Evolutionary conservation across 2,797 vertebrate genomes (phyloP).

Genomic region (Lophotriccus pileatus): DNA sequence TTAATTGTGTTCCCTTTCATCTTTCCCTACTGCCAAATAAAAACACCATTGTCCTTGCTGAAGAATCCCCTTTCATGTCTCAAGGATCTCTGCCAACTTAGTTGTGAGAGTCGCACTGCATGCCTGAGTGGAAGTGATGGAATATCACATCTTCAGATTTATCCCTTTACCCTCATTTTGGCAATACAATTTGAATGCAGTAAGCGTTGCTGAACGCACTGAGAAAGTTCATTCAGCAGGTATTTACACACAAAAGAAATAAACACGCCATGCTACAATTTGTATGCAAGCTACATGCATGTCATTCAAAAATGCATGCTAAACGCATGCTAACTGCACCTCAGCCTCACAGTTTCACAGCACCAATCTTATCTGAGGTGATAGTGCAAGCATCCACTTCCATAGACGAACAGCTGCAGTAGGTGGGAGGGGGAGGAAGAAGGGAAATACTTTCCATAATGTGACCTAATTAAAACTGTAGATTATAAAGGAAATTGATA

Average conservation of each 20-base stretch:
- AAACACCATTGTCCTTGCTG: slow-evolving; percentile 73
- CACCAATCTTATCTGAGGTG: slow-evolving; percentile 43
- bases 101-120: slow-evolving; percentile 72
- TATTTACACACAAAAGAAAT: background rate
- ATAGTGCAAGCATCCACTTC: slow-evolving; percentile 56
- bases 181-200: slow-evolving; percentile 55
- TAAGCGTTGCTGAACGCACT: slow-evolving; percentile 16
- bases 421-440: background rate
- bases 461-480: slow-evolving; percentile 63
- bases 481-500: slow-evolving; percentile 54
- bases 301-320: slow-evolving; percentile 14
- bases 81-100: slow-evolving; percentile 75
- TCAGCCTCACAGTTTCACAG: slow-evolving; percentile 13
- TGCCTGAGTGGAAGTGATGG: slow-evolving; percentile 63
- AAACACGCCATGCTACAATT: background rate
- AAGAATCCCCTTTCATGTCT: slow-evolving; percentile 77
- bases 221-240: slow-evolving; percentile 50
- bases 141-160: slow-evolving; percentile 54
- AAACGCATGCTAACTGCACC: slow-evolving; percentile 43
- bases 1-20: slow-evolving; percentile 71
- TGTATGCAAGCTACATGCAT: slow-evolving; percentile 23
- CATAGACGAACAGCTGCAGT: slow-evolving; percentile 39
- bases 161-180: background rate
- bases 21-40: slow-evolving; percentile 74
- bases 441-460: slow-evolving; percentile 51